Percentiles rank a stretch among this genome's conserved stretches.
Evolutionary conservation across 2,797 vertebrate genomes (phyloP).

Genomic region (Brachymystax lenok): DNA sequence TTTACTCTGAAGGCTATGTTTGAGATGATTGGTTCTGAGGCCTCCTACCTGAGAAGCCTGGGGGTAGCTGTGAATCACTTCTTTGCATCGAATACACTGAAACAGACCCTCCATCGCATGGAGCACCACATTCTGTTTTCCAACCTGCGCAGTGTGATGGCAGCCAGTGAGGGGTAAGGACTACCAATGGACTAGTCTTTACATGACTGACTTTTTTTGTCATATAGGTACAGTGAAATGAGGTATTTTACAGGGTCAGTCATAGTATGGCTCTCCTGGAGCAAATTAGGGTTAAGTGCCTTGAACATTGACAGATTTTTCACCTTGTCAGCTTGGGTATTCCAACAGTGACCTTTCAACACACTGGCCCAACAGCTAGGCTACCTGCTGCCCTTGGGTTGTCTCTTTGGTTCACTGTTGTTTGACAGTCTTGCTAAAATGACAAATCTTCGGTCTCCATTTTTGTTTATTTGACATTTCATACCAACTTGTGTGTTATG

Average conservation of each 20-base stretch:
- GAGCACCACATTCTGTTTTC: conserved; percentile 80
- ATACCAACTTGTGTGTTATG: background rate
- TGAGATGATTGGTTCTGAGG: conserved; percentile 81
- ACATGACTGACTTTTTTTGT: background rate
- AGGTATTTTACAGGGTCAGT: too few relatives aligned
- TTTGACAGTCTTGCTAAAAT: background rate
- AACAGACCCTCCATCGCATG: conserved; percentile 55
- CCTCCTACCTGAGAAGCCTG: conserved; percentile 80
- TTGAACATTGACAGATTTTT: too few relatives aligned
- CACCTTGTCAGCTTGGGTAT: too few relatives aligned
- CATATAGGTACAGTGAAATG: too few relatives aligned
- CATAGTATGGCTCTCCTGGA: too few relatives aligned
- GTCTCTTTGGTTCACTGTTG: background rate
- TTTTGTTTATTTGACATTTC: background rate
- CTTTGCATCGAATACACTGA: conserved; percentile 64
- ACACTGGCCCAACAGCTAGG: too few relatives aligned
- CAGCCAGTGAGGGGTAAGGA: conserved; percentile 64
- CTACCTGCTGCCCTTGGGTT: background rate
- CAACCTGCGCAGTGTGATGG: conserved; percentile 69
- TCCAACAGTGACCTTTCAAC: too few relatives aligned
- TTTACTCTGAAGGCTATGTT: conserved; percentile 71
- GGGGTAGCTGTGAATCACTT: conserved; percentile 75
- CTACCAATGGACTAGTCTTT: background rate
- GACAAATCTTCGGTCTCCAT: background rate
- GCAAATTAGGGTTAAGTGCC: too few relatives aligned